These are phyloP conservation scores for Halcyon smyrnensis DNA, from an alignment of 2,797 vertebrate species.

Conservation along the genomic window DNA sequence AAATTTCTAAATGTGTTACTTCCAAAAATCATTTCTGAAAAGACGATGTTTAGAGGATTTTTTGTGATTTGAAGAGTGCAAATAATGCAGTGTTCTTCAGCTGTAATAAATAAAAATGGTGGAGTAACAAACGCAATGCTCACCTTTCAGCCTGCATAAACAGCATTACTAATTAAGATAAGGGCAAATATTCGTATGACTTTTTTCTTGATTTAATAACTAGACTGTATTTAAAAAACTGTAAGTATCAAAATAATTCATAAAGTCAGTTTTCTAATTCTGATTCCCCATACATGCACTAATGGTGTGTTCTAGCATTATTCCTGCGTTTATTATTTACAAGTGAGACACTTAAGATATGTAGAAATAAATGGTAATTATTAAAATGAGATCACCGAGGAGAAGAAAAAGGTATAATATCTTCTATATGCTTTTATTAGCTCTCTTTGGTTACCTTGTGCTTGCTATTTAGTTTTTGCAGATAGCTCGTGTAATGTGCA, in stretches of 20 bases:
- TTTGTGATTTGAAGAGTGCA: background rate
- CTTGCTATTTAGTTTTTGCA: background rate
- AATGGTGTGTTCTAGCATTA: background rate
- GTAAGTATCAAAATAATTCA: background rate
- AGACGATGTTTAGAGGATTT: background rate
- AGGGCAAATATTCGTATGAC: background rate
- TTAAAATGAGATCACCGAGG: background rate
- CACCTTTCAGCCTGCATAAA: background rate
- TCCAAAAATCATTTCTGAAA: background rate
- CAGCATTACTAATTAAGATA: background rate
- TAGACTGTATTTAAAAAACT: background rate
- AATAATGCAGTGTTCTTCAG: background rate
- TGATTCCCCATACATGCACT: accelerated
- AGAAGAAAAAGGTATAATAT: background rate
- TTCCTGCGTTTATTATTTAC: background rate
- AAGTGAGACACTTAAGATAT: background rate
- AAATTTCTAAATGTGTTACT: background rate
- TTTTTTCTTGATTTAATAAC: slow-evolving; percentile 8
- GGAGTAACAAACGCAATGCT: background rate
- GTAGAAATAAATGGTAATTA: background rate
- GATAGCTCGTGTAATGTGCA: background rate
- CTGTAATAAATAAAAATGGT: slow-evolving; percentile 14
- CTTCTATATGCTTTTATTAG: background rate
- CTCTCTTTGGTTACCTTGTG: background rate
- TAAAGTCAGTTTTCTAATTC: background rate